phyloP scores from a whole-genome alignment of 2,113 vertebrate species.

The Paralichthys olivaceus region DNA sequence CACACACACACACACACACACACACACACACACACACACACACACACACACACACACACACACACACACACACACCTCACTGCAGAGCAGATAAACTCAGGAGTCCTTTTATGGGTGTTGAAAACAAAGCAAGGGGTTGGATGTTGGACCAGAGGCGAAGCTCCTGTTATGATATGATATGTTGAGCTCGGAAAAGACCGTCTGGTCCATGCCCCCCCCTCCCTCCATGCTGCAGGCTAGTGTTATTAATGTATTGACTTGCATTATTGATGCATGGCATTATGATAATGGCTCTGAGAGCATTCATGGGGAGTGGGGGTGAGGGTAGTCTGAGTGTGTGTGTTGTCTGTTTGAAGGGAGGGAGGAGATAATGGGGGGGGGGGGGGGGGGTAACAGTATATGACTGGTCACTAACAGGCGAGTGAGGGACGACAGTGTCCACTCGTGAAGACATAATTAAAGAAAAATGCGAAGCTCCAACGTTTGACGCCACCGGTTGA shows the following conservation, averaged over 20 bases:
- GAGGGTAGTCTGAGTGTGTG: conserved; percentile 41
- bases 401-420: conserved; percentile 23
- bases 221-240: conserved; percentile 57
- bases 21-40: background rate
- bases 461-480: conserved; percentile 48
- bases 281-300: conserved; percentile 84
- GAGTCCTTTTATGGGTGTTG: conserved; percentile 63
- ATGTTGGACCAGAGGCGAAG: conserved; percentile 24
- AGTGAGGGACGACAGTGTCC: conserved; percentile 1
- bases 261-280: conserved; percentile 86
- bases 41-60: conserved; percentile 5
- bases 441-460: conserved; percentile 49
- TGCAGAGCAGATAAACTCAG: conserved; percentile 12
- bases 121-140: conserved; percentile 55
- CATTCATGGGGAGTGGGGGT: conserved; percentile 52
- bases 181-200: conserved; percentile 38
- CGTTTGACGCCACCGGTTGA: conserved; percentile 33
- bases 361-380: conserved; percentile 43
- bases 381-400: conserved; percentile 16
- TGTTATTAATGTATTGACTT: conserved; percentile 84
- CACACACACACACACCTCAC: background rate
- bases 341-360: conserved; percentile 45
- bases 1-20: conserved; percentile 16
- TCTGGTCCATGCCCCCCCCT: conserved; percentile 15
- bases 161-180: conserved; percentile 49